Percentiles rank a stretch among this genome's conserved stretches.
Evolutionary conservation across 2,797 vertebrate species (phyloP).

Genomic region (Sebastes kiyomatsui): DNA sequence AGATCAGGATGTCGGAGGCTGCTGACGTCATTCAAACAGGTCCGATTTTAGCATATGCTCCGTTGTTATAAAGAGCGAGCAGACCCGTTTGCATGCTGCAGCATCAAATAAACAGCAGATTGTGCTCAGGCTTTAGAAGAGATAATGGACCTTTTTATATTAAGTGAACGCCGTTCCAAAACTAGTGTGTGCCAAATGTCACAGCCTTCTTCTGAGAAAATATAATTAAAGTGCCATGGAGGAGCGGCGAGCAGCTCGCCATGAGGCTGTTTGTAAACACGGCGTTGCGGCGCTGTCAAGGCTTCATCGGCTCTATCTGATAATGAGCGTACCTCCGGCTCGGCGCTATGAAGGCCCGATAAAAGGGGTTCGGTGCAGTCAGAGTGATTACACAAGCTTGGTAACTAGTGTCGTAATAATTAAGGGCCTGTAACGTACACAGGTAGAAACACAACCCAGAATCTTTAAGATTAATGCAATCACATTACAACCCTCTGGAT

Average conservation of each 20-base stretch:
- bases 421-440: not conserved
- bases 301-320: conserved; percentile 19
- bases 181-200: conserved; percentile 21
- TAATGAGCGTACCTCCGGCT: conserved; percentile 28
- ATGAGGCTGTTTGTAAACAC: conserved; percentile 42
- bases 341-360: conserved; percentile 11
- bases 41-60: not conserved
- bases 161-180: conserved; percentile 3
- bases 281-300: conserved; percentile 31
- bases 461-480: not conserved
- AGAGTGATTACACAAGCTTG: conserved; percentile 1
- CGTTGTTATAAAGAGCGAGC: not conserved
- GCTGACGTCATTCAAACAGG: not conserved
- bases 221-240: conserved; percentile 49
- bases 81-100: not conserved
- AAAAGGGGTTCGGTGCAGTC: not conserved
- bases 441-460: conserved; percentile 4
- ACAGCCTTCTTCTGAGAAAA: conserved; percentile 17
- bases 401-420: conserved; percentile 1
- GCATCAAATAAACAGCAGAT: not conserved
- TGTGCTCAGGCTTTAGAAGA: not conserved
- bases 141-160: conserved; percentile 20
- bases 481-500: not conserved
- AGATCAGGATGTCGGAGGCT: not conserved
- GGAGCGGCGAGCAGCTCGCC: conserved; percentile 14